A percentile compares a stretch with the other conserved stretches of the same genome.
phyloP scores from a whole-genome alignment of 2,113 vertebrate species.

The Chauna torquata region DNA sequence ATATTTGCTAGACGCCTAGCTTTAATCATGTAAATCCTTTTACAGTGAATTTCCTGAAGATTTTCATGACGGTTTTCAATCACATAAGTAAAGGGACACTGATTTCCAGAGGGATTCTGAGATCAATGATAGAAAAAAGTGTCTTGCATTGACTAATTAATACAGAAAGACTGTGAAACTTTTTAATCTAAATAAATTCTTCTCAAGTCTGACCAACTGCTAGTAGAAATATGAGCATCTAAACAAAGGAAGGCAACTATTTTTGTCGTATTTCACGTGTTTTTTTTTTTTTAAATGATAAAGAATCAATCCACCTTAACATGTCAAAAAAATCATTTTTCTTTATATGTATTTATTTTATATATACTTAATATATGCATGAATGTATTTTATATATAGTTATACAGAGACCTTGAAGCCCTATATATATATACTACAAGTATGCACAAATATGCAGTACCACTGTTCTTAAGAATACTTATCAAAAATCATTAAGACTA shows the following conservation, averaged over 20 bases:
- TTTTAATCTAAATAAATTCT: not conserved
- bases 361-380: not conserved
- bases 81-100: not conserved
- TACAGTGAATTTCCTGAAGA: conserved; percentile 1
- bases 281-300: not conserved
- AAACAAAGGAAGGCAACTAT: not conserved
- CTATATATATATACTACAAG: not conserved
- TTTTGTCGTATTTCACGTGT: not conserved
- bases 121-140: not conserved
- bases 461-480: not conserved
- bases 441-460: not conserved
- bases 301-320: not conserved
- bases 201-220: not conserved
- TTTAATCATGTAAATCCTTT: conserved; percentile 19
- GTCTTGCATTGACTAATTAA: not conserved
- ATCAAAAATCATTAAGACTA: not conserved
- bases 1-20: not conserved
- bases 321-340: not conserved
- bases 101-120: not conserved
- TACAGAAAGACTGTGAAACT: not conserved
- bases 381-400: not conserved
- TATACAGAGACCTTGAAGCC: not conserved
- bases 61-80: not conserved
- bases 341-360: not conserved
- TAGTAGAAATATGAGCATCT: not conserved